Percentiles rank a stretch among this genome's conserved stretches.
Conservation (phyloP, 2,113 vertebrate species). For the Myotis yumanensis region DNA sequence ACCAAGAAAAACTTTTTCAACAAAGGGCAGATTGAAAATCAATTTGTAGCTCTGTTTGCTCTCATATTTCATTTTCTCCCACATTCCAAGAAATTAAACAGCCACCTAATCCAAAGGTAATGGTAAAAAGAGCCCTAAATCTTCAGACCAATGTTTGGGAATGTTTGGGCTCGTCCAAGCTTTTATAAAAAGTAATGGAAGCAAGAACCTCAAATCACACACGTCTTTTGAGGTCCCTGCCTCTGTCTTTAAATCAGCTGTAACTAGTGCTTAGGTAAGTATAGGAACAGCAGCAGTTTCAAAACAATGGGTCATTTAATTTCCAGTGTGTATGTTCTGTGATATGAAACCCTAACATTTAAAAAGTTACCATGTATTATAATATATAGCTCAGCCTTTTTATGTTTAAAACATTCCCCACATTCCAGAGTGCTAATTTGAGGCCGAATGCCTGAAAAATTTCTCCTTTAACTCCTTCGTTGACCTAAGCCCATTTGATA, state of each 20-base stretch:
- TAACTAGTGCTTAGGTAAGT: slow-evolving; percentile 68
- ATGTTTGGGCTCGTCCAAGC: background rate
- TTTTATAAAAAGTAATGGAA: slow-evolving; percentile 54
- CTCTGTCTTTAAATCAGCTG: slow-evolving; percentile 46
- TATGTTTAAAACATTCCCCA: slow-evolving; percentile 70
- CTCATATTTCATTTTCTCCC: slow-evolving; percentile 21
- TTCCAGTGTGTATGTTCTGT: slow-evolving; percentile 60
- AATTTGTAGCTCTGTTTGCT: slow-evolving; percentile 36
- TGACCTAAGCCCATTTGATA: background rate
- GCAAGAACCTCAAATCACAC: slow-evolving; percentile 44
- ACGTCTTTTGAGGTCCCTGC: background rate
- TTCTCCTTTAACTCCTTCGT: slow-evolving; percentile 64
- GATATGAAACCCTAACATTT: slow-evolving; percentile 77
- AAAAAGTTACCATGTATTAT: slow-evolving; percentile 66
- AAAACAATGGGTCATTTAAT: slow-evolving; percentile 71
- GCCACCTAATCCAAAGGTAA: background rate
- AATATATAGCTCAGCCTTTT: slow-evolving; percentile 64
- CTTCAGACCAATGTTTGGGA: slow-evolving; percentile 36
- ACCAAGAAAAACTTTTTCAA: background rate
- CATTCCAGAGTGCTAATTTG: slow-evolving; percentile 73
- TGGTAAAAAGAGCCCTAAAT: background rate
- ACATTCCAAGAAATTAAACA: slow-evolving; percentile 50
- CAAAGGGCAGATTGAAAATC: slow-evolving; percentile 44
- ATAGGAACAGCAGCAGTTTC: slow-evolving; percentile 46
- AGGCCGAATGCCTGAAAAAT: slow-evolving; percentile 62